Percentiles rank a stretch among this genome's conserved stretches.
Conservation (phyloP, 2,888 invertebrate genomes). For the Drosophila melanosoma region DNA sequence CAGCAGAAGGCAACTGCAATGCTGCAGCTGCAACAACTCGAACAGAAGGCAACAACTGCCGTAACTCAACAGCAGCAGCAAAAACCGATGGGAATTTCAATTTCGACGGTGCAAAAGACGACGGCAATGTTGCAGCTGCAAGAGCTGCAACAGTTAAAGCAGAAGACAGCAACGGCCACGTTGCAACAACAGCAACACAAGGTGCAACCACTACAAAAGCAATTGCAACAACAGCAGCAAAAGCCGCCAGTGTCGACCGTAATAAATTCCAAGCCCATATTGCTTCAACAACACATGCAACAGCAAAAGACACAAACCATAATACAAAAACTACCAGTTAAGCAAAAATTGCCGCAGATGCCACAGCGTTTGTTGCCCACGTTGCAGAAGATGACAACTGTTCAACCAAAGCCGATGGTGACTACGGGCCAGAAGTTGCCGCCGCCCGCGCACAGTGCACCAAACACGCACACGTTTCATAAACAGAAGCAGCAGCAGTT, state of each 20-base stretch:
- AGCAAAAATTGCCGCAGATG: slow-evolving; percentile 20
- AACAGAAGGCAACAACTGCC: background rate
- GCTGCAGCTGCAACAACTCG: slow-evolving; percentile 23
- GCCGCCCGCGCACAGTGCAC: slow-evolving; percentile 32
- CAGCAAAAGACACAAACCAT: slow-evolving; percentile 18
- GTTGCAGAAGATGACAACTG: slow-evolving; percentile 30
- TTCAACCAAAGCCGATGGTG: slow-evolving; percentile 14
- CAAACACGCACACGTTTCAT: slow-evolving; percentile 1
- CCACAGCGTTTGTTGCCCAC: slow-evolving; percentile 49
- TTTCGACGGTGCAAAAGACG: slow-evolving; percentile 31
- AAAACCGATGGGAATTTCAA: slow-evolving; percentile 3
- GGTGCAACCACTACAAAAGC: slow-evolving; percentile 10
- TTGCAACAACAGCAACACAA: slow-evolving; percentile 15
- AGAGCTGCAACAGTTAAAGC: slow-evolving; percentile 6
- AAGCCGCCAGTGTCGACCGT: background rate
- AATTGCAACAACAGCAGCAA: slow-evolving; percentile 15
- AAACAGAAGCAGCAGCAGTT: slow-evolving; percentile 24
- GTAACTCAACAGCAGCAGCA: background rate
- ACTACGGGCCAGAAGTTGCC: slow-evolving; percentile 16
- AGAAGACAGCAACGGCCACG: slow-evolving; percentile 10
- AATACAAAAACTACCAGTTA: slow-evolving; percentile 25
- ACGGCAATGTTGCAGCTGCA: slow-evolving; percentile 20
- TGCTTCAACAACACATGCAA: slow-evolving; percentile 26
- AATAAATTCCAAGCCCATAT: slow-evolving; percentile 16
- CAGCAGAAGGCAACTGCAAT: background rate